Percentiles rank a stretch among this genome's conserved stretches.
phyloP scores from a whole-genome alignment of 2,888 invertebrate genomes.

The Neuroscelio doddi region DNA sequence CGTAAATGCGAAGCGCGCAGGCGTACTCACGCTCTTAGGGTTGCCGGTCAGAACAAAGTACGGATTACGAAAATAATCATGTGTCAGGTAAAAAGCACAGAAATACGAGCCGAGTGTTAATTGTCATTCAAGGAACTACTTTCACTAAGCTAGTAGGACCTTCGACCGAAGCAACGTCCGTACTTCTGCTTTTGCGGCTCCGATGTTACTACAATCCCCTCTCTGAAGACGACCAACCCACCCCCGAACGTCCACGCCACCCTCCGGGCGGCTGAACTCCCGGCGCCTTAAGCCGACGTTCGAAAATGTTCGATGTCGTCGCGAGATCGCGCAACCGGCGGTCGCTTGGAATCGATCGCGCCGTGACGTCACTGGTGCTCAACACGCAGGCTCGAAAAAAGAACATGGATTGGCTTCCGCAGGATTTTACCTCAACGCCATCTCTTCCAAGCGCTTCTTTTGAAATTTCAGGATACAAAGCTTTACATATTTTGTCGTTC shows the following conservation, averaged over 20 bases:
- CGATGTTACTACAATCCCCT: not conserved
- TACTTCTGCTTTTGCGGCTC: too few relatives aligned
- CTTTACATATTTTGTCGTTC: too few relatives aligned
- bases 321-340: constrained; percentile 63
- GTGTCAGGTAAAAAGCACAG: too few relatives aligned
- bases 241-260: constrained; percentile 26
- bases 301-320: constrained; percentile 51
- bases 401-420: too few relatives aligned
- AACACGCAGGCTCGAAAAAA: constrained; percentile 45
- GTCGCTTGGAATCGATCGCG: constrained; percentile 60
- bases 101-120: too few relatives aligned
- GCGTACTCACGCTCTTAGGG: constrained; percentile 3
- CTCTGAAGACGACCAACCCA: constrained; percentile 11
- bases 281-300: constrained; percentile 56
- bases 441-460: too few relatives aligned
- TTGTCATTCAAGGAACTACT: too few relatives aligned
- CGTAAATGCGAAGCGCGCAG: constrained; percentile 5
- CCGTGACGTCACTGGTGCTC: constrained; percentile 53
- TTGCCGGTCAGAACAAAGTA: not conserved
- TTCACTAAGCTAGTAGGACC: too few relatives aligned
- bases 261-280: constrained; percentile 29
- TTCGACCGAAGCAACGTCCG: too few relatives aligned
- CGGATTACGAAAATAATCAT: too few relatives aligned
- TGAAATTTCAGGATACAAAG: too few relatives aligned
- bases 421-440: constrained; percentile 27